These are phyloP conservation scores for Plebejus argus DNA, from an alignment of 2,888 invertebrate genomes.

Conservation along the genomic window DNA sequence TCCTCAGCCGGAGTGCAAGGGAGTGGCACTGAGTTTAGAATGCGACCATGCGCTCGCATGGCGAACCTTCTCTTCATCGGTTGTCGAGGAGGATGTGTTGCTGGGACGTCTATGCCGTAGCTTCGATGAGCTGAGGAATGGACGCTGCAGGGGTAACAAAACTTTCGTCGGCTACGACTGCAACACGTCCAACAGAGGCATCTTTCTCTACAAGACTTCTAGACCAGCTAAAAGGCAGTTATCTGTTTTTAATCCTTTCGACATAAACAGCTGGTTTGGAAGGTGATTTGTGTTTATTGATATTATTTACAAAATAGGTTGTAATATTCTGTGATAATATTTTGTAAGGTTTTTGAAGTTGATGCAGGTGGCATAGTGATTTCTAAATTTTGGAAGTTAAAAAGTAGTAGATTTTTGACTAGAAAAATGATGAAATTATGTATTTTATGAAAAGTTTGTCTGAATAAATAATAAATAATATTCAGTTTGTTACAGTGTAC, in stretches of 20 bases:
- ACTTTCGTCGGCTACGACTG: slow-evolving; percentile 57
- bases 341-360: background rate
- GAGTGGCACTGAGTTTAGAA: slow-evolving; percentile 57
- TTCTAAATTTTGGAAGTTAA: background rate
- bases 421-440: background rate
- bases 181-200: slow-evolving; percentile 49
- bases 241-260: slow-evolving; percentile 54
- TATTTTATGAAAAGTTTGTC: background rate
- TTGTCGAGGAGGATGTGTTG: slow-evolving; percentile 48
- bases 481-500: background rate
- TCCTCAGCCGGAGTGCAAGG: slow-evolving; percentile 63
- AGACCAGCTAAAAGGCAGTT: slow-evolving; percentile 42
- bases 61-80: slow-evolving; percentile 60
- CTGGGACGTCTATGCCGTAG: slow-evolving; percentile 52
- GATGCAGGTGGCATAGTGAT: background rate
- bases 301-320: background rate
- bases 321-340: slow-evolving; percentile 10
- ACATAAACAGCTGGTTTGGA: slow-evolving; percentile 45
- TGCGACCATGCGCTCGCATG: slow-evolving; percentile 70
- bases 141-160: slow-evolving; percentile 54
- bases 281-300: slow-evolving; percentile 34
- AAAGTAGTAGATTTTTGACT: background rate
- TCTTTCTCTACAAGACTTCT: slow-evolving; percentile 60
- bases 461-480: background rate
- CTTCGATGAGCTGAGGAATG: slow-evolving; percentile 56